phyloP scores from a whole-genome alignment of 2,113 vertebrate genomes.

The Sylvietta virens region DNA sequence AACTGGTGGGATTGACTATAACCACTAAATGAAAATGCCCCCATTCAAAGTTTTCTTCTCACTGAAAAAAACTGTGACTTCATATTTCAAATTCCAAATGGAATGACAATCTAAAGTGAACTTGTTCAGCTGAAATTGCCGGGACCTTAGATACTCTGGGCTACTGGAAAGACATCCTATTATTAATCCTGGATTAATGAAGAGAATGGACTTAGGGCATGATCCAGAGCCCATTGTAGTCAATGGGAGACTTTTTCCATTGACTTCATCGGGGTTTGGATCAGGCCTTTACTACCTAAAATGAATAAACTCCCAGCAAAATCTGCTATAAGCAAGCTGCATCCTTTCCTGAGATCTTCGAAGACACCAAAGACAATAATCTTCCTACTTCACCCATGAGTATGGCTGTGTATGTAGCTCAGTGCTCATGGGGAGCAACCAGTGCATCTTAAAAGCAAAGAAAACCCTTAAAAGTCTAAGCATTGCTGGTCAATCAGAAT shows the following conservation, averaged over 20 bases:
- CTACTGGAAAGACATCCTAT: not conserved
- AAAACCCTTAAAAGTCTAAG: not conserved
- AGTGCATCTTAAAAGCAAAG: not conserved
- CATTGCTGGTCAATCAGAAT: not conserved
- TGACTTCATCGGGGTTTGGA: slow-evolving; percentile 61
- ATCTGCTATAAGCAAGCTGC: not conserved
- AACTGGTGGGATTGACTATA: not conserved
- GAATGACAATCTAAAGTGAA: not conserved
- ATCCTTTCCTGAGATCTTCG: not conserved
- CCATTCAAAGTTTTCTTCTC: not conserved
- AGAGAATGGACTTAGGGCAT: slow-evolving; percentile 35
- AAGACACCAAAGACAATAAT: not conserved
- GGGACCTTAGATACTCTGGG: not conserved
- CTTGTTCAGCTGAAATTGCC: not conserved
- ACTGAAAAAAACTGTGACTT: not conserved
- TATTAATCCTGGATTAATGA: not conserved
- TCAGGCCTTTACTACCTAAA: slow-evolving; percentile 59
- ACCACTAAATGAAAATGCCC: not conserved
- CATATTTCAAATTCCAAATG: not conserved
- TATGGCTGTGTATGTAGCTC: not conserved
- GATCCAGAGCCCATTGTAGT: slow-evolving; percentile 63
- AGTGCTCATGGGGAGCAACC: not conserved
- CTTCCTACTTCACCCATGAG: not conserved
- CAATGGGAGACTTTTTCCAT: slow-evolving; percentile 62
- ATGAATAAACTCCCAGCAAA: not conserved